These are phyloP conservation scores for Nibea albiflora DNA, from an alignment of 2,113 vertebrate species.

Conservation along the genomic window DNA sequence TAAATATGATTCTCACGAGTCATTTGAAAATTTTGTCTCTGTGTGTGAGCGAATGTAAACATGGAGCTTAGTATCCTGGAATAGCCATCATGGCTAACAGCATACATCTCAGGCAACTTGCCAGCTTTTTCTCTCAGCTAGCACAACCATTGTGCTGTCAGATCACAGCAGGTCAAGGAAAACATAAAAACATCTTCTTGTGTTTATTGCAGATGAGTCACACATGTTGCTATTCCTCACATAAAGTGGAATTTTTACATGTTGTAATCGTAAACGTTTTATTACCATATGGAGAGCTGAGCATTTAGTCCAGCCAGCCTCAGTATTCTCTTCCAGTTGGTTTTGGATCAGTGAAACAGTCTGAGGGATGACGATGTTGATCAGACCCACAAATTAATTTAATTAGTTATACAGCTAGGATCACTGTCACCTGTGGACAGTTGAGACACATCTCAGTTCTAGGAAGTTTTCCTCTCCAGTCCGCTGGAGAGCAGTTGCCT, in stretches of 20 bases:
- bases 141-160: neutral
- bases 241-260: neutral
- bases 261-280: neutral
- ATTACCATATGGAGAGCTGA: neutral
- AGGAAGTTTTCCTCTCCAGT: no score
- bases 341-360: neutral
- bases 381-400: neutral
- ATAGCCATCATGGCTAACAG: neutral
- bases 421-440: neutral
- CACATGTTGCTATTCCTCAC: neutral
- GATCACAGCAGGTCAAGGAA: no score
- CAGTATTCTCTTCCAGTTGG: neutral
- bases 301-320: neutral
- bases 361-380: neutral
- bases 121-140: no score
- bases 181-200: neutral
- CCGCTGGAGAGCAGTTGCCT: no score
- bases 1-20: neutral
- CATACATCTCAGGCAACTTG: neutral
- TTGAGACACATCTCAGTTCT: no score
- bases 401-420: neutral
- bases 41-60: no score
- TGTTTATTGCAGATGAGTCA: neutral
- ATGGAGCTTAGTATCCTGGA: neutral
- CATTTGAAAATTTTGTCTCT: neutral